Base-by-base conservation (phyloP, 1,140 invertebrate species). In the Campoletis sonorensis region DNA sequence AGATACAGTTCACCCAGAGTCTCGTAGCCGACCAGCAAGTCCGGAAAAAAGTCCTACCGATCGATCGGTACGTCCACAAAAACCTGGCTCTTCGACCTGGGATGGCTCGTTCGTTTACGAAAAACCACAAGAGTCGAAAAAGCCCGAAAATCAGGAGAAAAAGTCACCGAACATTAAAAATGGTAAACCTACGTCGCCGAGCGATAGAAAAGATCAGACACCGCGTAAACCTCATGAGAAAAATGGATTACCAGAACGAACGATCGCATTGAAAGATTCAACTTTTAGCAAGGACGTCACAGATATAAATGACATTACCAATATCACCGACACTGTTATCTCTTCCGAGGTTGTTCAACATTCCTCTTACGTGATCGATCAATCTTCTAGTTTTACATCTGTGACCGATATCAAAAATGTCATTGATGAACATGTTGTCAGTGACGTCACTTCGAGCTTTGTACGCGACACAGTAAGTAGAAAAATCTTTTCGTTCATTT, bases 281-380 rank as follows among this genome's bases (percentile, higher is more conserved):
- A 77, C 73, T 23, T 64, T 11, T 1, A 68, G 11, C 79, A 84
- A 82, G 15, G 85, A 89, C 64, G 70, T 79, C n/a, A 72, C 61
- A 23, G 85, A 89, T 26, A 70, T 76, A 8, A 75, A 7, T 54
- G 79, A 83, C 30, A 8, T 85, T 80, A 58, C 45, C 16, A 82
- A 85, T 81, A 64, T 84, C 76, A 84, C 76, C 21, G 81, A 86
- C 80, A 81, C 71, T 16, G 26, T 77, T 61, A 61, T 85, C 58
- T 86, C 83, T 4, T 88, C 86, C 10, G 87, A 88, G 68, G 71
- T 85, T 70, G 75, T 87, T 21, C 86, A 89, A 73, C 70, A 72
- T 18, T 88, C 89, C 7, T 89, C 87, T 61, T 87, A 87, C 68
- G 85, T 84, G n/a, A 80, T 90, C 77, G 88, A 91, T 79, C 87